Conservation (phyloP, 2,113 vertebrate genomes). For the Emydocephalus ijimae region DNA sequence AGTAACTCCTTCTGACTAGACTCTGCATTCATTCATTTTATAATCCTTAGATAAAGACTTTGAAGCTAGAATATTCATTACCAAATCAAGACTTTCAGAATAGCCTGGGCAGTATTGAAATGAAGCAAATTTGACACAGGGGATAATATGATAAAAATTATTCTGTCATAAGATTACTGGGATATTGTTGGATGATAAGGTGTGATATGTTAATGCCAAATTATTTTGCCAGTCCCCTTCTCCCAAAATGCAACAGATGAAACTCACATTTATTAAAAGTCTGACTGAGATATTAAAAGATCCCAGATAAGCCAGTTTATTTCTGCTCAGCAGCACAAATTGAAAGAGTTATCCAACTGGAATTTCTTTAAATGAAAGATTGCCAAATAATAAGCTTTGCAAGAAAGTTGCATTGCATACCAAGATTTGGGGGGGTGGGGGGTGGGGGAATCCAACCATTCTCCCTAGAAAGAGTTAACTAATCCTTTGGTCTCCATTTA, state of each 20-base stretch:
- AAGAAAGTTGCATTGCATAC: constrained; percentile 28
- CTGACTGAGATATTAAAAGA: constrained; percentile 64
- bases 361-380: constrained; percentile 52
- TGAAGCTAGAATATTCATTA: constrained; percentile 64
- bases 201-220: constrained; percentile 68
- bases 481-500: constrained; percentile 46
- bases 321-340: constrained; percentile 49
- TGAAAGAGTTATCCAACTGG: constrained; percentile 55
- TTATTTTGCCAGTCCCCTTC: constrained; percentile 43
- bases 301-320: constrained; percentile 62
- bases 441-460: constrained; percentile 18
- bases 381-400: constrained; percentile 48
- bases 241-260: constrained; percentile 46
- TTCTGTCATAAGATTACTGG: constrained; percentile 66
- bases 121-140: constrained; percentile 60
- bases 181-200: constrained; percentile 66
- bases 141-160: constrained; percentile 65
- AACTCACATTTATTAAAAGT: constrained; percentile 65
- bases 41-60: constrained; percentile 68
- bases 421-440: constrained; percentile 36
- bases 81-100: not conserved
- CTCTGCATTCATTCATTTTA: constrained; percentile 57
- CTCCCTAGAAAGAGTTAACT: constrained; percentile 15
- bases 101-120: constrained; percentile 51
- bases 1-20: constrained; percentile 60